Evolutionary conservation across 2,888 invertebrate species (phyloP), one percentile per base, ranked within the genome.

Genomic region (Cordilura impudica): DNA sequence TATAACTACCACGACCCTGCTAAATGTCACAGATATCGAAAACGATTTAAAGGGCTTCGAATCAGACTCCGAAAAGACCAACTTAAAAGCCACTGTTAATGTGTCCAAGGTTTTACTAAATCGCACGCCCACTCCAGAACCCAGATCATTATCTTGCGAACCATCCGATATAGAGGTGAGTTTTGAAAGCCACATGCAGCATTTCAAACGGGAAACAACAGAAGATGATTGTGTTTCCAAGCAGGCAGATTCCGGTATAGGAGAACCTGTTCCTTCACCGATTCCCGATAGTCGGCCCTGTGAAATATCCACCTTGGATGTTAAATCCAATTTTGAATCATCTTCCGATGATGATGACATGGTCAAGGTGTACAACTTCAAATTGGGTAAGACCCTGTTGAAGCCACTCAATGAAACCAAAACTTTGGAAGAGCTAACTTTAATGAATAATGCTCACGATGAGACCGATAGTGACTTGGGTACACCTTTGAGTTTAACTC

Each of bases 311-410:
- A 80, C 78, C 31, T 65, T 82, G 31, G 83, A 86, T 43, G 83
- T 83, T 2, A 85, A 87, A 45, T 81, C 85, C 0, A 84, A 83
- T 0, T 80, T 85, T n/a, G 89, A 89, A 71, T 88, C 88, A 12
- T 89, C 89, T 51, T 90, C 89, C 6, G 90, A 90, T 71, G 89
- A 90, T 53, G 90, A 89, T 31, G 89, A 89, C 49, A 86, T 89
- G 78, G 80, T 87, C 58, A 89, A 89, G 75, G 88, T 90, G 10
- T 90, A 90, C 72, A 89, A 89, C 61, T 87, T 90, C 14, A 89
- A 89, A 81, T 84, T 89, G 67, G 87, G 89, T 14, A 86, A 89
- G 82, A 88, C 88, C 0, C 84, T 87, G 23, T 83, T 86, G 8
- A 85, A 86, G 43, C 71, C 84, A 0, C 54, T 83, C 0, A 63